Percentiles rank a stretch among this genome's conserved stretches.
These are phyloP conservation scores for Sebastes vulpes DNA, from an alignment of 2,797 vertebrate species.

Conservation along the genomic window DNA sequence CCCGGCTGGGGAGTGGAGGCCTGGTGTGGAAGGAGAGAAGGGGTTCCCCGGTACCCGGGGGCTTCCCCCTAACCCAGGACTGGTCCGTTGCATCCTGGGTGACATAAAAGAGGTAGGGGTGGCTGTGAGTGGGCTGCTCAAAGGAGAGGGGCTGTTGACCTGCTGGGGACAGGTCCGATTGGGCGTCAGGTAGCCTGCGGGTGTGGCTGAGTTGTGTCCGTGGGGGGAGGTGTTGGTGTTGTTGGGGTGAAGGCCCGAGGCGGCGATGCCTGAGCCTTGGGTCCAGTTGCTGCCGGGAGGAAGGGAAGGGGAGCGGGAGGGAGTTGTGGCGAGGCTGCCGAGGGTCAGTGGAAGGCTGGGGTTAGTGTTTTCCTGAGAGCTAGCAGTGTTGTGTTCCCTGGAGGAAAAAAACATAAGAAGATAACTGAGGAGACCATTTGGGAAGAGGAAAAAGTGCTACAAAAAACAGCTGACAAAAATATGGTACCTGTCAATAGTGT, in stretches of 20 bases:
- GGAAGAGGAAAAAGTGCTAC: background rate
- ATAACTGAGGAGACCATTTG: background rate
- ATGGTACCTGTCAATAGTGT: conserved; percentile 96
- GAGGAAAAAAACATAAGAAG: background rate
- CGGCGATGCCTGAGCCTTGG: conserved; percentile 81
- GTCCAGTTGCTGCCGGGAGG: conserved; percentile 85
- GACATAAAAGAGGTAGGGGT: conserved; percentile 93
- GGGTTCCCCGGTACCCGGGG: conserved; percentile 89
- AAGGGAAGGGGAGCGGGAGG: conserved; percentile 86
- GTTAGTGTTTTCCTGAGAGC: conserved; percentile 95
- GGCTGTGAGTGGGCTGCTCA: conserved; percentile 90
- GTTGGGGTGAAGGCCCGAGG: conserved; percentile 85
- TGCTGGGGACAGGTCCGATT: conserved; percentile 89
- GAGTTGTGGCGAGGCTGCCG: conserved; percentile 86
- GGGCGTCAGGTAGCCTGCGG: conserved; percentile 87
- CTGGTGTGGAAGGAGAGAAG: conserved; percentile 90
- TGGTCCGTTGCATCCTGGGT: conserved; percentile 89
- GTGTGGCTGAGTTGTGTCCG: conserved; percentile 65
- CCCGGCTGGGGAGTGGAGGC: conserved; percentile 81
- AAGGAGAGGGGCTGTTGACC: conserved; percentile 86
- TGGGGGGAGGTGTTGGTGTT: conserved; percentile 84
- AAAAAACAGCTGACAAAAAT: background rate
- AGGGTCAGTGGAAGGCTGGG: conserved; percentile 88
- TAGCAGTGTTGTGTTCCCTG: conserved; percentile 96
- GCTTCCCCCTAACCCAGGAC: conserved; percentile 89